These are phyloP conservation scores for Zeugodacus cucurbitae DNA, from an alignment of 1,140 invertebrate species.

Conservation along the genomic window DNA sequence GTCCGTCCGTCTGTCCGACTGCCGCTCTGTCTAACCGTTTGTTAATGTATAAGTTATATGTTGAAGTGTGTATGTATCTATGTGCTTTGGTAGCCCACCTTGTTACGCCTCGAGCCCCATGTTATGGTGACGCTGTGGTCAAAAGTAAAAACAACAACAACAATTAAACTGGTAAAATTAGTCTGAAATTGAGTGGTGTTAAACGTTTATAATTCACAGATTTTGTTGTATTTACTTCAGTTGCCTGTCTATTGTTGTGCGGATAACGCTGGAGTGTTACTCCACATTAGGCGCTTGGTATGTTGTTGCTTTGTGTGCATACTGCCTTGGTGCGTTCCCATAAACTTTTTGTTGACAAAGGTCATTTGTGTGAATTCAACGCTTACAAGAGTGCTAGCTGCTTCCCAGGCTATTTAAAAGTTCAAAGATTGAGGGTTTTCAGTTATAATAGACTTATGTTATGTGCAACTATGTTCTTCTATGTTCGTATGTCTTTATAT, in stretches of 20 bases:
- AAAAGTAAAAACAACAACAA: not conserved
- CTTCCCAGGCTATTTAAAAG: slow-evolving; percentile 4
- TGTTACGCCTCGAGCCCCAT: not conserved
- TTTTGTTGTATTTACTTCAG: not conserved
- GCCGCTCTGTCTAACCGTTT: not conserved
- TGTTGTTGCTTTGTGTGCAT: not conserved
- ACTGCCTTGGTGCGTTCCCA: not conserved
- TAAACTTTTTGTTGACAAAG: slow-evolving; percentile 10
- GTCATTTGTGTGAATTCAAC: not conserved
- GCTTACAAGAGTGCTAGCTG: not conserved
- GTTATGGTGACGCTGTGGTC: not conserved
- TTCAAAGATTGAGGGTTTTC: not conserved
- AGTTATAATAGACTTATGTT: not conserved
- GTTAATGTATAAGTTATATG: not conserved
- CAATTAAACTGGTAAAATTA: not conserved
- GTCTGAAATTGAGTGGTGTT: slow-evolving; percentile 1
- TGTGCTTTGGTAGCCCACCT: not conserved
- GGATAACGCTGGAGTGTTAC: not conserved
- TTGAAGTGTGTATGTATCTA: not conserved
- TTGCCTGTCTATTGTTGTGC: not conserved
- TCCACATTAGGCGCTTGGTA: not conserved
- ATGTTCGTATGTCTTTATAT: not conserved
- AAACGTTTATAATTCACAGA: slow-evolving; percentile 3
- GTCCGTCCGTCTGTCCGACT: not conserved
- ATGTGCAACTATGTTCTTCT: not conserved